Conservation (phyloP, 2,797 vertebrate genomes). For the Poliocrania exsul region DNA sequence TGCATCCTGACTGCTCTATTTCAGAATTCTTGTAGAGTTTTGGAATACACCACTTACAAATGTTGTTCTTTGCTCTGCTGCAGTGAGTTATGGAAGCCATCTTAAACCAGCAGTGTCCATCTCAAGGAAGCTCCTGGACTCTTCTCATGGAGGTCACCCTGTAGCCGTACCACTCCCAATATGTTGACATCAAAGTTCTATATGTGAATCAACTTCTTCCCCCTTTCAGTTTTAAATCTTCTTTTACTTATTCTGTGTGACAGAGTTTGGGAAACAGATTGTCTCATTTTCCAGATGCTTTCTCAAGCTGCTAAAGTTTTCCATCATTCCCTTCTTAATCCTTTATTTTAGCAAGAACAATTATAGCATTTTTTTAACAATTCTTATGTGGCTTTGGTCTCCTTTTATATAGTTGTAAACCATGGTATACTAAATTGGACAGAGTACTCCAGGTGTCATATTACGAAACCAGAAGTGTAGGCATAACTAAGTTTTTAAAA, state of each 20-base stretch:
- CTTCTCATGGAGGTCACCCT: neutral
- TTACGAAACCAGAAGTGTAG: neutral
- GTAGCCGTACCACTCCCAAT: neutral
- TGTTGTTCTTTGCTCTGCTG: neutral
- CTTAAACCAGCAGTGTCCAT: neutral
- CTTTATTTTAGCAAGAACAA: neutral
- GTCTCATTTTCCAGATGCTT: neutral
- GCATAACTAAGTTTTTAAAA: neutral
- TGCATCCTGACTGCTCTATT: neutral
- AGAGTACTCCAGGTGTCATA: neutral
- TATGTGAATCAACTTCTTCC: no score
- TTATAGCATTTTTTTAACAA: neutral
- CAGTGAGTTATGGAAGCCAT: neutral
- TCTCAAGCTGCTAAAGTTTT: neutral
- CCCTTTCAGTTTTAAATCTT: no score
- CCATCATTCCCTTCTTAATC: neutral
- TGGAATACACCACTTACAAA: rapidly evolving
- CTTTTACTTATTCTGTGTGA: no score
- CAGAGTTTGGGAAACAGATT: no score
- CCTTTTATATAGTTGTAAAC: neutral
- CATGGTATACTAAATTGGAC: neutral
- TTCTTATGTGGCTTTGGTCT: neutral
- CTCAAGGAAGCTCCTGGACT: rapidly evolving
- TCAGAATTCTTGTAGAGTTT: neutral
- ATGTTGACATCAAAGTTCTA: rapidly evolving